Evolutionary conservation across 2,888 invertebrate species (phyloP).

Genomic region (Busseola fusca): DNA sequence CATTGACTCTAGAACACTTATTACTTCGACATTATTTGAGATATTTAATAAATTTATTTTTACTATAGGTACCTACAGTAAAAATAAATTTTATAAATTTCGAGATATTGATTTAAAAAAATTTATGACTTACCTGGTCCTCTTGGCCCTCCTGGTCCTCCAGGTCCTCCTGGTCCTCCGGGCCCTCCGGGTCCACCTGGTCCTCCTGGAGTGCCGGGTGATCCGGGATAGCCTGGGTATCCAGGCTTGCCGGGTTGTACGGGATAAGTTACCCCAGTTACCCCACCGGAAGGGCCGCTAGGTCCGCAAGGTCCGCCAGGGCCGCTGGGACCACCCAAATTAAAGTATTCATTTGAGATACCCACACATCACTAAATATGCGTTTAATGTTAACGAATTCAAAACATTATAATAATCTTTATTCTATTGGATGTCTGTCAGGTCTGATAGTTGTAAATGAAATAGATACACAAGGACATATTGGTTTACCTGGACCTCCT

Average conservation of each 20-base stretch:
- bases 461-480: not conserved
- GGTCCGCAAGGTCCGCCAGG: slow-evolving; percentile 58
- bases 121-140: slow-evolving; percentile 5
- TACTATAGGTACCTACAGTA: no score
- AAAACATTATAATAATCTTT: not conserved
- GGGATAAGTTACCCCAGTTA: slow-evolving; percentile 58
- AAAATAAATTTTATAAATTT: no score
- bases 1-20: no score
- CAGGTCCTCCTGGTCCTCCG: slow-evolving; percentile 53
- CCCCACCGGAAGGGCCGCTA: slow-evolving; percentile 65
- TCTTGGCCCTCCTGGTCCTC: no score
- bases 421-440: not conserved
- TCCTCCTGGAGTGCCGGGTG: slow-evolving; percentile 65
- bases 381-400: no score
- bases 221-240: slow-evolving; percentile 57
- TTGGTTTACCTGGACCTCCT: slow-evolving; percentile 44
- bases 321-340: slow-evolving; percentile 20
- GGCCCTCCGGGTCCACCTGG: slow-evolving; percentile 58
- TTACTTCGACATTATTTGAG: no score
- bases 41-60: no score
- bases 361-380: no score
- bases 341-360: not conserved
- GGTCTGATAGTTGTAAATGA: not conserved
- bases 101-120: no score
- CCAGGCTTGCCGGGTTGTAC: slow-evolving; percentile 47